A percentile compares a stretch with the other conserved stretches of the same genome.
phyloP scores from a whole-genome alignment of 2,797 vertebrate genomes.

The Falco biarmicus region DNA sequence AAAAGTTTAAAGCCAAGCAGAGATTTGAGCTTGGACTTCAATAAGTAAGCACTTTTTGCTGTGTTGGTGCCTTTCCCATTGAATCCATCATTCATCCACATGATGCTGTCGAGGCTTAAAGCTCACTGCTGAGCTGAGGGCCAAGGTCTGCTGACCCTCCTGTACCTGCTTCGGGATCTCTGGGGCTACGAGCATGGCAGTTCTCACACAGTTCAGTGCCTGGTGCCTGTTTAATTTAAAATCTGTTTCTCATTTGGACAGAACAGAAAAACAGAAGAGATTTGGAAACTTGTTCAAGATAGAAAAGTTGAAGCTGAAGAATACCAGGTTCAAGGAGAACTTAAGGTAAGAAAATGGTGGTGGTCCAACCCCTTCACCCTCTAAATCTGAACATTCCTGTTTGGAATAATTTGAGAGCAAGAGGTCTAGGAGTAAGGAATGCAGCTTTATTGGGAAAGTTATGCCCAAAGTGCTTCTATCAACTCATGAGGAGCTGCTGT shows the following conservation, averaged over 20 bases:
- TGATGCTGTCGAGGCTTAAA: neutral
- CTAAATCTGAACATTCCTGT: neutral
- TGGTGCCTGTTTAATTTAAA: neutral
- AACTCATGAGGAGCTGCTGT: neutral
- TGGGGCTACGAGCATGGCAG: neutral
- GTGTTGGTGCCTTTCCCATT: neutral
- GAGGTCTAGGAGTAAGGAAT: neutral
- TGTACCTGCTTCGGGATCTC: neutral
- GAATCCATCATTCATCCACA: neutral
- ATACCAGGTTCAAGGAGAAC: constrained; percentile 63
- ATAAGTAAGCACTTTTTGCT: neutral
- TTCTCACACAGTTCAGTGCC: neutral
- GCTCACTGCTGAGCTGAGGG: neutral
- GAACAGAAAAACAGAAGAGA: constrained; percentile 63
- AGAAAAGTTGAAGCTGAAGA: constrained; percentile 72
- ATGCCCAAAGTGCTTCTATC: neutral
- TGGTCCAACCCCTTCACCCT: neutral
- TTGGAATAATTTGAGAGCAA: neutral
- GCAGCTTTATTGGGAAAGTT: neutral
- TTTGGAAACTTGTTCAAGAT: constrained; percentile 75
- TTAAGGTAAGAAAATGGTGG: constrained; percentile 60
- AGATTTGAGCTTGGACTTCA: neutral
- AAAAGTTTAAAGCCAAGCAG: neutral
- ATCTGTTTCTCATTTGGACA: constrained; percentile 47
- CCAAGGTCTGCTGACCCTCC: neutral